A percentile compares a stretch with the other conserved stretches of the same genome.
Evolutionary conservation across 2,113 vertebrate species (phyloP).

Genomic region (Steatornis caripensis): DNA sequence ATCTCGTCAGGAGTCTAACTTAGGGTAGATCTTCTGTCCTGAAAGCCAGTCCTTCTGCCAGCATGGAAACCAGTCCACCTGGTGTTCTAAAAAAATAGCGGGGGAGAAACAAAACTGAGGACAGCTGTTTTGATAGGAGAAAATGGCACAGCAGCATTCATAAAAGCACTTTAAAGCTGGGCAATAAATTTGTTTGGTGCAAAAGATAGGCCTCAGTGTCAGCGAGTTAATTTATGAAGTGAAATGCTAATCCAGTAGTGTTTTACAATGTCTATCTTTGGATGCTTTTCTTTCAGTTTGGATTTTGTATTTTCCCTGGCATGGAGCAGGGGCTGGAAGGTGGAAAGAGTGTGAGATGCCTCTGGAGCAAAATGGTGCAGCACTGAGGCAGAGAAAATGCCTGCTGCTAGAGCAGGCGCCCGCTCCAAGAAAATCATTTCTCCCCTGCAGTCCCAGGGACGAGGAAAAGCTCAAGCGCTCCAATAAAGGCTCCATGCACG

Average conservation of each 20-base stretch:
- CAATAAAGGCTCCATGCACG: fast-evolving
- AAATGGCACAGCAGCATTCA: background rate
- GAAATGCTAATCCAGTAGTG: background rate
- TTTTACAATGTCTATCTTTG: background rate
- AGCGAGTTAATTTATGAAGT: background rate
- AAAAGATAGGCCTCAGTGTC: background rate
- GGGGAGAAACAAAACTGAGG: background rate
- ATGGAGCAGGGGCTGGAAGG: background rate
- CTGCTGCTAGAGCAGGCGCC: background rate
- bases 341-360: background rate
- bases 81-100: background rate
- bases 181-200: background rate
- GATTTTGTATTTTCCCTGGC: conserved; percentile 9
- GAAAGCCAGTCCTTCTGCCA: background rate
- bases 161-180: background rate
- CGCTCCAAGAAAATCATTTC: background rate
- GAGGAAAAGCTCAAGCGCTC: background rate
- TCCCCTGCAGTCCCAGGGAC: background rate
- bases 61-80: background rate
- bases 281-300: background rate
- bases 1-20: background rate
- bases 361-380: background rate
- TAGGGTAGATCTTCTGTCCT: background rate
- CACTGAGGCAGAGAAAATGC: background rate
- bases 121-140: background rate